phyloP scores from a whole-genome alignment of 1,140 invertebrate genomes.

The Eriosoma lanigerum region DNA sequence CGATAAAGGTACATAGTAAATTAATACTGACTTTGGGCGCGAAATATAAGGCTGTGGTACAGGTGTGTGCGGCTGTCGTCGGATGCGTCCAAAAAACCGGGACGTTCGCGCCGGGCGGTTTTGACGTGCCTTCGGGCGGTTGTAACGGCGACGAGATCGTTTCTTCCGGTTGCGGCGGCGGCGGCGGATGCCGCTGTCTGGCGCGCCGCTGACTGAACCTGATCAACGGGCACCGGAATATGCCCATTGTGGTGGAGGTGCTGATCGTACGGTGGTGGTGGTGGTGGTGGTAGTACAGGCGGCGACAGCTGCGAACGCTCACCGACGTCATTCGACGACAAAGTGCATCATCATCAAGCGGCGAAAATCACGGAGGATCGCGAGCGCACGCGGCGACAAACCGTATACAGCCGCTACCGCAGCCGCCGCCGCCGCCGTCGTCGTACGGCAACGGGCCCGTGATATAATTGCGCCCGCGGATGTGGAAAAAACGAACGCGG shows the following conservation, averaged over 20 bases:
- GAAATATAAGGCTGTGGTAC: neutral
- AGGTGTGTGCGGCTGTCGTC: neutral
- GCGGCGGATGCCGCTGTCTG: neutral
- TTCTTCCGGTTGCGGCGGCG: neutral
- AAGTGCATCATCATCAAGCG: neutral
- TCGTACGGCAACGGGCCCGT: neutral
- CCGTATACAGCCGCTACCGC: neutral
- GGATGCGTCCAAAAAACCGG: neutral
- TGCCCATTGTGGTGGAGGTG: constrained; percentile 7
- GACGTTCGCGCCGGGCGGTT: neutral
- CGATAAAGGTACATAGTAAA: too few relatives aligned
- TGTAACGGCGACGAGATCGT: too few relatives aligned
- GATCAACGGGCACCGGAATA: constrained; percentile 47
- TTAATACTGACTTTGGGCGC: neutral
- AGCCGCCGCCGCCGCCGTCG: neutral
- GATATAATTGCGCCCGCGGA: neutral
- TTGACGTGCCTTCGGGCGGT: neutral
- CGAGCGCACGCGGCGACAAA: neutral
- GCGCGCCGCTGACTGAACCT: constrained; percentile 32
- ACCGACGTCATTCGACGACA: constrained; percentile 46
- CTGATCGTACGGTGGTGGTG: neutral
- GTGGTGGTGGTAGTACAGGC: constrained; percentile 2
- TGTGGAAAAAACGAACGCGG: too few relatives aligned
- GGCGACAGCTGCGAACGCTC: neutral
- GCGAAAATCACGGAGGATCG: neutral